Base-by-base conservation (phyloP, 2,797 vertebrate species). In the Peromyscus eremicus region DNA sequence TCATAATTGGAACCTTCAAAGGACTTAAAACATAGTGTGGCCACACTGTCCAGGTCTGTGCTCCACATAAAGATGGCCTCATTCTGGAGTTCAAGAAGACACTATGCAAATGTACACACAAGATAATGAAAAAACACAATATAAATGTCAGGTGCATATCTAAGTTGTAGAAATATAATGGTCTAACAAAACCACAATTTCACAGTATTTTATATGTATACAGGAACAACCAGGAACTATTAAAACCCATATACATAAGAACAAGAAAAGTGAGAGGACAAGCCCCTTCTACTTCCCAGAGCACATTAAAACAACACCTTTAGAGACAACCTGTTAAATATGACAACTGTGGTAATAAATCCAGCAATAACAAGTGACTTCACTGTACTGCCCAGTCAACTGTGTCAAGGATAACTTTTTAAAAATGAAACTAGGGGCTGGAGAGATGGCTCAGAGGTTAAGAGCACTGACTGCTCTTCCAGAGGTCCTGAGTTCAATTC, bases 11-110 rank as follows among this genome's bases (percentile, higher is more conserved):
- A 99, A 86, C 99, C 99, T 97, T 99, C 99, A 91, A 99, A 99
- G 62, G 99, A 99, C 89, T 99, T 99, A 98, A 99, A 99, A 98
- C 99, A 99, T 13, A 99, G 97, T 5, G 99, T 99, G 91, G 99
- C 98, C 94, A 99, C 98, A 89, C 99, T 99, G 97, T 99, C 99
- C 97, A 99, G 91, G 96, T 99, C 99, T 60, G 99, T 99, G 97
- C 97, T 99, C 99, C 99, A 99, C 98, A 99, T 98, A 98, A 99
- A 99, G 37, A 98, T 84, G 7, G 99, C 99, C 98, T 99, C 99
- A 73, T 99, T 99, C 98, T 99, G 99, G 97, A 99, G 99, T 98
- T 99, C 99, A 97, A 99, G 98, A 96, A 99, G 98, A 98, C 99
- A 99, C 99, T 99, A 98, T 19, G 96, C n/a, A 97, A 81, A 66